Conservation (phyloP, 2,888 invertebrate genomes). For the Napeogenes sylphis region DNA sequence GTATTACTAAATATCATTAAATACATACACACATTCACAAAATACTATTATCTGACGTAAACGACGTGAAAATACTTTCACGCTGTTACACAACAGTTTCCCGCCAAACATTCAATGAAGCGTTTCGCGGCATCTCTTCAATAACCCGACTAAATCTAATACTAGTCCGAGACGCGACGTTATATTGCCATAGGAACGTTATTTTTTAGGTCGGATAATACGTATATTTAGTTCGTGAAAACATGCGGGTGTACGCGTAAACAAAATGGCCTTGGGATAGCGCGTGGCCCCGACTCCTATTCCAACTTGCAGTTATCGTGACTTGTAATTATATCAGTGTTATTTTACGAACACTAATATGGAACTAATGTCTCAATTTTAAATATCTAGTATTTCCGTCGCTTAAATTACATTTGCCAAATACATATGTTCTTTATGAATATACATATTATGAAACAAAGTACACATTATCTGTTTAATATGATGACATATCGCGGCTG, state of each 20-base stretch:
- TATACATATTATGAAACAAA: no score
- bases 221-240: slow-evolving; percentile 47
- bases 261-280: slow-evolving; percentile 69
- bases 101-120: slow-evolving; percentile 72
- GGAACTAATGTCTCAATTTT: neutral
- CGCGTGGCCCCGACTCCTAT: slow-evolving; percentile 44
- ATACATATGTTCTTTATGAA: no score
- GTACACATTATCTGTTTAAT: no score
- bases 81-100: slow-evolving; percentile 61
- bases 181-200: slow-evolving; percentile 38
- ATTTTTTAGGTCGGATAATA: slow-evolving; percentile 45
- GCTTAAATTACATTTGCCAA: no score
- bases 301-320: slow-evolving; percentile 51
- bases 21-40: slow-evolving; percentile 10
- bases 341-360: slow-evolving; percentile 44
- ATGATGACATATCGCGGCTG: no score
- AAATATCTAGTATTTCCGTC: neutral
- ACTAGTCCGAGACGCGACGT: slow-evolving; percentile 34
- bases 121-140: slow-evolving; percentile 62
- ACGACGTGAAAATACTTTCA: slow-evolving; percentile 51
- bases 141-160: slow-evolving; percentile 50
- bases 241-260: slow-evolving; percentile 65
- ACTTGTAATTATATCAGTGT: slow-evolving; percentile 47
- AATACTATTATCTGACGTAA: slow-evolving; percentile 21
- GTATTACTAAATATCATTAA: neutral